A percentile compares a stretch with the other conserved stretches of the same genome.
Conservation (phyloP, 2,113 vertebrate genomes). For the Phyllopteryx taeniolatus region DNA sequence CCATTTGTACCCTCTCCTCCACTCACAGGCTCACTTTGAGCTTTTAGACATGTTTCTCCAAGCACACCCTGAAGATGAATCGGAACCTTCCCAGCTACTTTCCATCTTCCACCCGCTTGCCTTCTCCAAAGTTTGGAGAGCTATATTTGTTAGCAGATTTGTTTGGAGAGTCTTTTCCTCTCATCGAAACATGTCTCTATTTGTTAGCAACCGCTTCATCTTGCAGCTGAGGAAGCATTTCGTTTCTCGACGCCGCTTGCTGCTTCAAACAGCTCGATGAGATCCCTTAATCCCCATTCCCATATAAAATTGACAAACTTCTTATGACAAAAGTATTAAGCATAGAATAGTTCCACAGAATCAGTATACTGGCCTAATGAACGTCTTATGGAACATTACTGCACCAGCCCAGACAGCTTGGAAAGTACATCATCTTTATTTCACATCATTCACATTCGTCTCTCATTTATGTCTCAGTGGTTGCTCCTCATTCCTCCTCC, state of each 20-base stretch:
- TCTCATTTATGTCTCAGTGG: slow-evolving; percentile 2
- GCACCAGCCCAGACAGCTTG: slow-evolving; percentile 43
- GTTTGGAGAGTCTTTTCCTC: slow-evolving; percentile 47
- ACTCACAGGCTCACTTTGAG: slow-evolving; percentile 9
- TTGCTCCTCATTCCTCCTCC: slow-evolving; percentile 23
- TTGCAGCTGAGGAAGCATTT: slow-evolving; percentile 21
- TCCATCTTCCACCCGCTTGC: slow-evolving; percentile 1
- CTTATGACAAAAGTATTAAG: slow-evolving; percentile 7
- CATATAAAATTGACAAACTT: slow-evolving; percentile 23
- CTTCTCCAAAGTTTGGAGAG: slow-evolving; percentile 18
- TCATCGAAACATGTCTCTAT: slow-evolving; percentile 39
- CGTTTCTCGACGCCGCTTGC: slow-evolving; percentile 23
- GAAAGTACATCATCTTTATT: slow-evolving; percentile 46
- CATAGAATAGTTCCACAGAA: slow-evolving; percentile 26
- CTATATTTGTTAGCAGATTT: slow-evolving; percentile 57
- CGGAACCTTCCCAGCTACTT: slow-evolving; percentile 17
- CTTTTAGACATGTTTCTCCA: slow-evolving; percentile 26
- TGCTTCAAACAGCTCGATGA: slow-evolving; percentile 48
- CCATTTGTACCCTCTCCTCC: slow-evolving; percentile 30
- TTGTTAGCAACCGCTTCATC: slow-evolving; percentile 45
- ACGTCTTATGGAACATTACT: slow-evolving; percentile 48
- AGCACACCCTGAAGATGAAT: slow-evolving; percentile 42
- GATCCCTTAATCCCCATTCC: slow-evolving; percentile 40
- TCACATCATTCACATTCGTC: slow-evolving; percentile 16
- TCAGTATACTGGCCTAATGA: slow-evolving; percentile 29